Evolutionary conservation across 2,113 vertebrate species (phyloP).

Genomic region (Oplegnathus fasciatus): DNA sequence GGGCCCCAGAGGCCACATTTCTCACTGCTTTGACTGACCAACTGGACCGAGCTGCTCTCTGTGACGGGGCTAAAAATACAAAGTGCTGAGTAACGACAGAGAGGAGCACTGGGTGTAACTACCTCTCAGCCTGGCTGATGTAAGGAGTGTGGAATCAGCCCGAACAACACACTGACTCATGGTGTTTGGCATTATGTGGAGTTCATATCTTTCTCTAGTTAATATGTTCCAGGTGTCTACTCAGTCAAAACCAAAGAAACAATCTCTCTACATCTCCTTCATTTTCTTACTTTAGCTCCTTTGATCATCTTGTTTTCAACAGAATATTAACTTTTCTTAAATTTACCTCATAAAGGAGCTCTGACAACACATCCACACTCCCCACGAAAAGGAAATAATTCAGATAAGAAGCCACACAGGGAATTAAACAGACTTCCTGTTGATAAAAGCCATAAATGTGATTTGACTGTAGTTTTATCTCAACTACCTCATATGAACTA

Average conservation of each 20-base stretch:
- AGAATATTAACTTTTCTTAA: background rate
- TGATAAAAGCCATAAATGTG: background rate
- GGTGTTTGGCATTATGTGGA: background rate
- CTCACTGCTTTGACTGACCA: background rate
- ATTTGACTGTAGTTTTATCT: constrained; percentile 12
- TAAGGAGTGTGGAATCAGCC: background rate
- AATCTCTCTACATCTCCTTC: background rate
- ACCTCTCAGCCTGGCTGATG: background rate
- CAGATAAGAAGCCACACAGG: background rate
- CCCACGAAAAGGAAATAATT: background rate
- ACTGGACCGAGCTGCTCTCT: background rate
- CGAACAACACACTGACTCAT: background rate
- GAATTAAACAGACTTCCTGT: background rate
- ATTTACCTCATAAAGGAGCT: background rate
- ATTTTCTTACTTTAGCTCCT: background rate
- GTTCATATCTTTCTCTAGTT: background rate
- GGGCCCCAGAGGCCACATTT: background rate
- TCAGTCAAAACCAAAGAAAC: background rate
- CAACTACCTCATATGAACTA: no score
- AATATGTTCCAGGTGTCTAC: background rate
- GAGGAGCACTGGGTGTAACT: background rate
- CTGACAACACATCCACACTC: background rate
- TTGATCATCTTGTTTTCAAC: background rate
- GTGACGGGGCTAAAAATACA: background rate
- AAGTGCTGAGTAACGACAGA: constrained; percentile 6